Conservation (phyloP, 2,888 invertebrate genomes). For the Erebia aethiops region DNA sequence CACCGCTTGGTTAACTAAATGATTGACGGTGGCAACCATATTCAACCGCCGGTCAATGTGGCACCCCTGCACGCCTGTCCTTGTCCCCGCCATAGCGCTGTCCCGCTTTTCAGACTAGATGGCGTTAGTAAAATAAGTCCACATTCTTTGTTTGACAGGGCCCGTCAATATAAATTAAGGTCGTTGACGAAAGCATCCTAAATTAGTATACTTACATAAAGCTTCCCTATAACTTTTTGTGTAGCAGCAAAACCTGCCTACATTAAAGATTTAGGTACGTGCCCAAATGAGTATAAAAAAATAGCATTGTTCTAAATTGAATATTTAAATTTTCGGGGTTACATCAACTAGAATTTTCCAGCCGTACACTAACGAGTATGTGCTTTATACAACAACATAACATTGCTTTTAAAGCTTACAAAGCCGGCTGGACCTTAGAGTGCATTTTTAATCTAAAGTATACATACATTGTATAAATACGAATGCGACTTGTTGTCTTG, state of each 20-base stretch:
- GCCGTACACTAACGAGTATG: background rate
- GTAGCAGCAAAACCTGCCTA: background rate
- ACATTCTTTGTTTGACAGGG: too few relatives aligned
- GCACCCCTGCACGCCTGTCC: too few relatives aligned
- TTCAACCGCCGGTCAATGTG: too few relatives aligned
- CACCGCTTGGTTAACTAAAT: too few relatives aligned
- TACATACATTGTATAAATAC: constrained; percentile 1
- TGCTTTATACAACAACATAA: background rate
- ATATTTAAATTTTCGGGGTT: background rate
- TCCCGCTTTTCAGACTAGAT: too few relatives aligned
- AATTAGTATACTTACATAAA: background rate
- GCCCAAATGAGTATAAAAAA: background rate
- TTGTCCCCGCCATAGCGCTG: too few relatives aligned
- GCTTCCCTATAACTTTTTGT: background rate
- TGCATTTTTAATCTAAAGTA: background rate
- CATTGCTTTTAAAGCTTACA: background rate
- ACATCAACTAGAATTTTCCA: background rate
- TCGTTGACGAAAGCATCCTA: too few relatives aligned
- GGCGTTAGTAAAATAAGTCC: too few relatives aligned
- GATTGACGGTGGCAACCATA: too few relatives aligned
- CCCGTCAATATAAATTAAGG: too few relatives aligned
- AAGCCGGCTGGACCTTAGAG: background rate
- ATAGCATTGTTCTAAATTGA: too few relatives aligned
- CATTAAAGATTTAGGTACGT: background rate
- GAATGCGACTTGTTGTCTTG: background rate